phyloP scores from a whole-genome alignment of 2,888 invertebrate genomes.

The Tethea ocularis region DNA sequence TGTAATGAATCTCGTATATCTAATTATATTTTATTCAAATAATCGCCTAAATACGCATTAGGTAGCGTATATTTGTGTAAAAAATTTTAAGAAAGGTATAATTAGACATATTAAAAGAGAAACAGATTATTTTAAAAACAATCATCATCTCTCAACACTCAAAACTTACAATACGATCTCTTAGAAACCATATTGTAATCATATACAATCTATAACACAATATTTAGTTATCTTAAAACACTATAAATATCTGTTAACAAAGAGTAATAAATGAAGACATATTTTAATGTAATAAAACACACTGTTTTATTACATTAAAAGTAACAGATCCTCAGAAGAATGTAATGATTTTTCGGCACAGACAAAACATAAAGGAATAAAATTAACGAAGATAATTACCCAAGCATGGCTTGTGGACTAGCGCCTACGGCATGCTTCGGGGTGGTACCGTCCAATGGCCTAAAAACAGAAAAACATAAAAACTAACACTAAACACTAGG shows the following conservation, averaged over 20 bases:
- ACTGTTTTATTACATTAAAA: background rate
- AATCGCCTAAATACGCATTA: background rate
- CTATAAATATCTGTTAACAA: background rate
- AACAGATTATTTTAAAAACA: too few species aligned
- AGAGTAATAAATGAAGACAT: background rate
- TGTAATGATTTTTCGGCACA: background rate
- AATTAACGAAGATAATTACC: slow-evolving; percentile 82
- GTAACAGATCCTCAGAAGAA: background rate
- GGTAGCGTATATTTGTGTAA: background rate
- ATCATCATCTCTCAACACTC: too few species aligned
- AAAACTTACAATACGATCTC: background rate
- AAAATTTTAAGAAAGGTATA: background rate
- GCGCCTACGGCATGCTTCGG: slow-evolving; percentile 84
- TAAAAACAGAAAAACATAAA: slow-evolving; percentile 84
- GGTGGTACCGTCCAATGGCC: slow-evolving; percentile 85
- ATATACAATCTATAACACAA: background rate
- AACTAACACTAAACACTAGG: slow-evolving; percentile 72
- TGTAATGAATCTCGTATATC: too few species aligned
- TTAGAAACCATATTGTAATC: background rate
- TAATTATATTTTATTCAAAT: background rate
- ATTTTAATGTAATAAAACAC: background rate
- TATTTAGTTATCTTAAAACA: background rate
- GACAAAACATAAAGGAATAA: slow-evolving; percentile 31
- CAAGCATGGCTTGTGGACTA: slow-evolving; percentile 85
- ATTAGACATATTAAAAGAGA: too few species aligned